Percentiles rank a stretch among this genome's conserved stretches.
These are phyloP conservation scores for Uloborus diversus DNA, from an alignment of 1,140 invertebrate species.

Conservation along the genomic window DNA sequence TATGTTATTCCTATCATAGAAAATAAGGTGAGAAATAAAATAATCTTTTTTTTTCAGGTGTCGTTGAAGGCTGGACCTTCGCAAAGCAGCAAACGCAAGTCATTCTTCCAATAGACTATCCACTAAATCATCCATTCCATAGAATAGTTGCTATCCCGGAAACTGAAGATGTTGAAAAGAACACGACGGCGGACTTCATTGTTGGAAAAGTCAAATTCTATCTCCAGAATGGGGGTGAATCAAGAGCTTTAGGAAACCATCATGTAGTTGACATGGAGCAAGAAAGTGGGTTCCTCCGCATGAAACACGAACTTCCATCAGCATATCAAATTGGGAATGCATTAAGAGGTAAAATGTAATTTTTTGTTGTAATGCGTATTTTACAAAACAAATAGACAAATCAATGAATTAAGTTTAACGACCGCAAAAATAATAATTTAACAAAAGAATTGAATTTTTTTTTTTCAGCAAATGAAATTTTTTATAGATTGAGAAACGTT, in stretches of 20 bases:
- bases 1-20: too few relatives aligned
- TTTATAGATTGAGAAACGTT: too few relatives aligned
- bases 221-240: not conserved
- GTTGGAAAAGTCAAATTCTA: not conserved
- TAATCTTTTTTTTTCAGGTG: not conserved
- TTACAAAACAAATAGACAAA: too few relatives aligned
- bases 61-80: conserved; percentile 15
- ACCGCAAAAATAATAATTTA: too few relatives aligned
- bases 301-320: not conserved
- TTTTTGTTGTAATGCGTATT: too few relatives aligned
- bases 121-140: not conserved
- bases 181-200: not conserved
- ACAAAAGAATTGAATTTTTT: too few relatives aligned
- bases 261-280: not conserved
- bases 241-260: not conserved
- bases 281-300: not conserved
- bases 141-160: not conserved
- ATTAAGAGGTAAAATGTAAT: conserved; percentile 2
- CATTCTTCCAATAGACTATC: conserved; percentile 1
- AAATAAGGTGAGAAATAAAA: too few relatives aligned
- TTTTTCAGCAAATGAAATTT: too few relatives aligned
- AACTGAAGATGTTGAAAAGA: not conserved
- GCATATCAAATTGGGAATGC: not conserved
- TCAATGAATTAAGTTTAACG: too few relatives aligned
- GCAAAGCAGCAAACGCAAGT: not conserved